Base-by-base conservation (phyloP, 2,888 invertebrate species). In the Muscina levida region DNA sequence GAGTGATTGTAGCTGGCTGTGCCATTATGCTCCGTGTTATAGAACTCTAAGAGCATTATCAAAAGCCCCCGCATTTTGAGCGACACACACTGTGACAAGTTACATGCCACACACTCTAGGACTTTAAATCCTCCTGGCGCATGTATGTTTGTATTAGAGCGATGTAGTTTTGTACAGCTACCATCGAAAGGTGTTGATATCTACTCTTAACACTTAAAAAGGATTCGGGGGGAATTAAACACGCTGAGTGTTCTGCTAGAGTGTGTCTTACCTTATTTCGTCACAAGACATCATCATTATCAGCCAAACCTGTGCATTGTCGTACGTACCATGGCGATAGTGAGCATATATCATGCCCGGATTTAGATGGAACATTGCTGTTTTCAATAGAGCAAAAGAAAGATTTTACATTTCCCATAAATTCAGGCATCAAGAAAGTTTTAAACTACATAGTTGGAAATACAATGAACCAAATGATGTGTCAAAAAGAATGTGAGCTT, bases 111-210 rank as follows among this genome's bases (percentile, higher is more conserved):
- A 26, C 56, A 51, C 51, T 51, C 31, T 26, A n/a, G 42, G 11
- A 46, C 71, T 57, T 8, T 13, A 17, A 42, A 1, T 6, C 57
- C 26, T 22, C 51, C 31, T n/a, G n/a, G n/a, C 10, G 8, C n/a
- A 24, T 22, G 22, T 24, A 24, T 53, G 24, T 1, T 10, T 53
- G 51, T 39, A 62, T 62, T 17, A 11, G 59, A 8, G 19, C 39
- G 17, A 13, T 2, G 42, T 62, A 22, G 17, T 62, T 62, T 42
- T 22, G 62, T 39, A 62, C 22, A 39, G 13, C 1, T 62, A 11
- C 22, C 22, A 39, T 62, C 37, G 62, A 62, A 62, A 62, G 62
- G 62, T 62, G 62, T 37, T 62, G 62, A 62, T 62, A 62, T 37
- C 62, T 17, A 15, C 62, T 19, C 13, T 62, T 39, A 42, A 42